phyloP scores from a whole-genome alignment of 2,113 vertebrate genomes.

The Macquaria australasica region DNA sequence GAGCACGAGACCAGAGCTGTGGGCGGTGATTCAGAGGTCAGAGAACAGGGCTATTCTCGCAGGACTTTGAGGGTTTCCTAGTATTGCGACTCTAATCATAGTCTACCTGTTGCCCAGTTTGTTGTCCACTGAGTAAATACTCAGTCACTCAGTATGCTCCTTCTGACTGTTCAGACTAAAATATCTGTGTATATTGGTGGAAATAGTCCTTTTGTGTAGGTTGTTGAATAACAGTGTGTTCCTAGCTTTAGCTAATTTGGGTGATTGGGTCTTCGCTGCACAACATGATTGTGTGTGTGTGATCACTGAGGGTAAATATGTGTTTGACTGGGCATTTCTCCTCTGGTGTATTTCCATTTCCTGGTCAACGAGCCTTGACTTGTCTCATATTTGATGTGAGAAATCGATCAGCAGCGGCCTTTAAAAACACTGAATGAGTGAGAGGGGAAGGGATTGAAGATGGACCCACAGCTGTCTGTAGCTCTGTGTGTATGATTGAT shows the following conservation, averaged over 20 bases:
- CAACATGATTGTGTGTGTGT: not conserved
- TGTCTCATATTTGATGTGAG: constrained; percentile 33
- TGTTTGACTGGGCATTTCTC: not conserved
- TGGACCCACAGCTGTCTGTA: constrained; percentile 16
- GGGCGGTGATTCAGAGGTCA: no score
- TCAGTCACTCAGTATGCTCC: no score
- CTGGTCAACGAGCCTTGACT: constrained; percentile 23
- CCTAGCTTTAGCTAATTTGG: not conserved
- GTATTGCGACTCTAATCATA: no score
- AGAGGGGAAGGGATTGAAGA: constrained; percentile 1
- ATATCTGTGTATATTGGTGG: not conserved
- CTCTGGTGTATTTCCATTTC: constrained; percentile 24
- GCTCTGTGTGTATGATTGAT: constrained; percentile 27
- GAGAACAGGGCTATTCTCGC: no score
- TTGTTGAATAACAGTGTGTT: not conserved
- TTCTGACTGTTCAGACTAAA: no score
- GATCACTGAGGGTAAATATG: not conserved
- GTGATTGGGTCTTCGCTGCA: not conserved
- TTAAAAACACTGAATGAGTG: constrained; percentile 48
- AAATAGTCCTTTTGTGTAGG: not conserved
- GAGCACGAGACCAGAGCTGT: no score
- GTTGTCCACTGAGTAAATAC: no score
- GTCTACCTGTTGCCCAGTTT: no score
- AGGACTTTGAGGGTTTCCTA: no score
- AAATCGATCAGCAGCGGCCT: constrained; percentile 38